These are phyloP conservation scores for Temnothorax nylanderi DNA, from an alignment of 1,140 invertebrate genomes.

Conservation along the genomic window DNA sequence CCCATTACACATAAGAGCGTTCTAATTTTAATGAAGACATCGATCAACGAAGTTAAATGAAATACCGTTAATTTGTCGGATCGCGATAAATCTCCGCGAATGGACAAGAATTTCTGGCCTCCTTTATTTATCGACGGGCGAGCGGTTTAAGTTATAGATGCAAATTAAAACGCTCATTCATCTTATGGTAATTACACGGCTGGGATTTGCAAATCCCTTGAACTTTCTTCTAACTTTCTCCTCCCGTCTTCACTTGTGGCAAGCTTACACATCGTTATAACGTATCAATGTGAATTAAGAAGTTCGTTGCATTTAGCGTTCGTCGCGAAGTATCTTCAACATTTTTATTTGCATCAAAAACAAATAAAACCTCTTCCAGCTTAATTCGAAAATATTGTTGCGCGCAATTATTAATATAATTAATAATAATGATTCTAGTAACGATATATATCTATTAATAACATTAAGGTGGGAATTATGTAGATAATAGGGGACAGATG, in stretches of 20 bases:
- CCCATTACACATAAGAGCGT: not conserved
- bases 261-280: constrained; percentile 33
- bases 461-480: not conserved
- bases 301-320: not conserved
- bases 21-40: not conserved
- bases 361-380: not conserved
- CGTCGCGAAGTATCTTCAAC: not conserved
- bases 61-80: not conserved
- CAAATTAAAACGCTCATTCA: constrained; percentile 59
- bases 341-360: not conserved
- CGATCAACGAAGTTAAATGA: not conserved
- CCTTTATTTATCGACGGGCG: constrained; percentile 39
- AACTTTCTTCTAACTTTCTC: constrained; percentile 59
- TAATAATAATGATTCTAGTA: not conserved
- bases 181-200: constrained; percentile 59
- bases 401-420: not conserved
- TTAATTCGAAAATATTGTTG: not conserved
- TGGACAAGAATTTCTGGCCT: constrained; percentile 11
- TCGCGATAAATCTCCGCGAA: not conserved
- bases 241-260: constrained; percentile 3
- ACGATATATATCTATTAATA: not conserved
- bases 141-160: constrained; percentile 47
- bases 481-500: not conserved
- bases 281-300: constrained; percentile 40
- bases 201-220: constrained; percentile 58